Percentiles rank a stretch among this genome's conserved stretches.
These are phyloP conservation scores for Malurus splendens DNA, from an alignment of 2,797 vertebrate species.

Conservation along the genomic window DNA sequence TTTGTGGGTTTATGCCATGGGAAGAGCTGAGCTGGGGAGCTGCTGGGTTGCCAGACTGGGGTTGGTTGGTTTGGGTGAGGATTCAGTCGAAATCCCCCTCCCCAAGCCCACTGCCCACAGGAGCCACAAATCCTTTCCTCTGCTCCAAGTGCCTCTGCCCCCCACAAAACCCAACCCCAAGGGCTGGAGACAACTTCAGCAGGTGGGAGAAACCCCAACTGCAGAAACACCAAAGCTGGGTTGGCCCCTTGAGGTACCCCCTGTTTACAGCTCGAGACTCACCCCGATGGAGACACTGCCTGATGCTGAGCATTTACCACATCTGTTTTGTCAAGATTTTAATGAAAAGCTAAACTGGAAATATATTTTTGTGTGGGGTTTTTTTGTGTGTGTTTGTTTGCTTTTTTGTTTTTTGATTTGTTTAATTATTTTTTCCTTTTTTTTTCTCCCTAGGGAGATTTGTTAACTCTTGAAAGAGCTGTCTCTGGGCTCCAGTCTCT, in stretches of 20 bases:
- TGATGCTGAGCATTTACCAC: not conserved
- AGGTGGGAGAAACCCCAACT: accelerated
- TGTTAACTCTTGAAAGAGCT: not conserved
- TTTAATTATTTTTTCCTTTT: accelerated
- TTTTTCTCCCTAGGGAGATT: accelerated
- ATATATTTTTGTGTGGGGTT: not conserved
- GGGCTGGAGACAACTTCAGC: not conserved
- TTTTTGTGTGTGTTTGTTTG: no score
- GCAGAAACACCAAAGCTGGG: not conserved
- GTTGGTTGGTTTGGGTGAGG: accelerated
- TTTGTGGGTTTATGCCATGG: not conserved
- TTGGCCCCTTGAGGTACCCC: not conserved
- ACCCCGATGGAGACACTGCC: not conserved
- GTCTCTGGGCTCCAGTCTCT: not conserved
- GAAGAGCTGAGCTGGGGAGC: not conserved
- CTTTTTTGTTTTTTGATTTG: no score
- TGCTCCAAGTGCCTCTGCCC: accelerated
- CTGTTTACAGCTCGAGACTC: accelerated
- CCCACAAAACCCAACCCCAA: not conserved
- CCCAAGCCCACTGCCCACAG: accelerated
- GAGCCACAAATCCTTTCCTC: not conserved
- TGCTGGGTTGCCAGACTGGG: not conserved
- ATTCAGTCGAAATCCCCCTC: not conserved
- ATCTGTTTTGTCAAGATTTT: not conserved
- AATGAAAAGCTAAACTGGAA: not conserved